Evolutionary conservation across 2,888 invertebrate species (phyloP).

Genomic region (Bibio marci): DNA sequence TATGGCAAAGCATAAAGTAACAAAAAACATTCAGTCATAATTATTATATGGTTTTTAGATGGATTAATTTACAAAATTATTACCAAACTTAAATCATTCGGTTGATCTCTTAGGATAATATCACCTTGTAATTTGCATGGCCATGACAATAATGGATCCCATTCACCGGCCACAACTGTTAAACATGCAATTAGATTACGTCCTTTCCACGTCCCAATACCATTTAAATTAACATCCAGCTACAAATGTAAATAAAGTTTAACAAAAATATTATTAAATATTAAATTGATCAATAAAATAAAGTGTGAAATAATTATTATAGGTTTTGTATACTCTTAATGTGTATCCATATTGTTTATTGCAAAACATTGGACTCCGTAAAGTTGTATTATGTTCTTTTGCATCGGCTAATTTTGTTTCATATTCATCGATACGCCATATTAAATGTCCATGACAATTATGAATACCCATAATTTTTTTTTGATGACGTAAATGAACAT

Average conservation of each 20-base stretch:
- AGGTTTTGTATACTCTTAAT: slow-evolving; percentile 41
- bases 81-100: slow-evolving; percentile 24
- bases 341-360: slow-evolving; percentile 59
- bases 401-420: slow-evolving; percentile 46
- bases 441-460: slow-evolving; percentile 32
- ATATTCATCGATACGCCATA: slow-evolving; percentile 56
- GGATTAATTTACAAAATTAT: slow-evolving; percentile 21
- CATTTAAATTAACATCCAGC: slow-evolving; percentile 53
- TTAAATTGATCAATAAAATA: no score
- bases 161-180: slow-evolving; percentile 49
- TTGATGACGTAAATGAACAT: slow-evolving; percentile 25
- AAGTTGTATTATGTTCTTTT: slow-evolving; percentile 40
- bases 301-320: no score
- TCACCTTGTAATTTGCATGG: slow-evolving; percentile 50
- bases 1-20: slow-evolving; percentile 7
- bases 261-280: slow-evolving; percentile 10
- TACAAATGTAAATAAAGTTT: slow-evolving; percentile 20
- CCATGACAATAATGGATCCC: slow-evolving; percentile 54
- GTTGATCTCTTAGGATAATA: slow-evolving; percentile 47
- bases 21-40: not conserved
- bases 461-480: slow-evolving; percentile 22
- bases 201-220: slow-evolving; percentile 59
- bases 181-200: slow-evolving; percentile 53
- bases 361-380: slow-evolving; percentile 50
- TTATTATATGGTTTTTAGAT: not conserved